Evolutionary conservation across 2,888 invertebrate genomes (phyloP).

Genomic region (Nesidiocoris tenuis): DNA sequence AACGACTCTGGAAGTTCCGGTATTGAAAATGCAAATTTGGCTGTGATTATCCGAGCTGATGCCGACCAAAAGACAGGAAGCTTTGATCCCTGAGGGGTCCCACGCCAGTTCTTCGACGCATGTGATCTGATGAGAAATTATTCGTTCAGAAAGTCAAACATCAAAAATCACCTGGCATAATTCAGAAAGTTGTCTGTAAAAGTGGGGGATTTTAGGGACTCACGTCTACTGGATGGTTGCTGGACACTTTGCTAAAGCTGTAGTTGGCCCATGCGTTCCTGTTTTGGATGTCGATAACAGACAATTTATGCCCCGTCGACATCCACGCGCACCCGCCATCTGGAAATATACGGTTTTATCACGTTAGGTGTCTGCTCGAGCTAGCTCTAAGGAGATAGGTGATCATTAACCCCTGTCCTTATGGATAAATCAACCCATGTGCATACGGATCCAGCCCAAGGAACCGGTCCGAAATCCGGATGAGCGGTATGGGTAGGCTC

Average conservation of each 20-base stretch:
- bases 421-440: too few relatives aligned
- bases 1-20: conserved; percentile 36
- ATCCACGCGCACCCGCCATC: conserved; percentile 46
- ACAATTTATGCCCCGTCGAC: conserved; percentile 42
- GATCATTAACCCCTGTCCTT: too few relatives aligned
- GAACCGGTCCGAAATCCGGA: too few relatives aligned
- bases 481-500: too few relatives aligned
- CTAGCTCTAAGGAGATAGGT: too few relatives aligned
- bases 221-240: conserved; percentile 36
- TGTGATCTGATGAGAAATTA: conserved; percentile 37
- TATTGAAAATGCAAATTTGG: conserved; percentile 40
- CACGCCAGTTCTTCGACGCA: conserved; percentile 40
- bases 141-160: too few relatives aligned
- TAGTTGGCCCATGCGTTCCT: conserved; percentile 22
- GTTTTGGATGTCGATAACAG: conserved; percentile 27
- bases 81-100: neutral
- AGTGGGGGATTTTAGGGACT: too few relatives aligned
- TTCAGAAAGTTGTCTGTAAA: too few relatives aligned
- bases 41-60: conserved; percentile 33
- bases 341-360: too few relatives aligned
- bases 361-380: too few relatives aligned
- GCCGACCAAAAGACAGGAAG: conserved; percentile 38
- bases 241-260: conserved; percentile 30
- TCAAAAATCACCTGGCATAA: too few relatives aligned
- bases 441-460: too few relatives aligned